Percentiles rank a stretch among this genome's conserved stretches.
phyloP scores from a whole-genome alignment of 2,888 invertebrate genomes.

The Anoncus sp. region DNA sequence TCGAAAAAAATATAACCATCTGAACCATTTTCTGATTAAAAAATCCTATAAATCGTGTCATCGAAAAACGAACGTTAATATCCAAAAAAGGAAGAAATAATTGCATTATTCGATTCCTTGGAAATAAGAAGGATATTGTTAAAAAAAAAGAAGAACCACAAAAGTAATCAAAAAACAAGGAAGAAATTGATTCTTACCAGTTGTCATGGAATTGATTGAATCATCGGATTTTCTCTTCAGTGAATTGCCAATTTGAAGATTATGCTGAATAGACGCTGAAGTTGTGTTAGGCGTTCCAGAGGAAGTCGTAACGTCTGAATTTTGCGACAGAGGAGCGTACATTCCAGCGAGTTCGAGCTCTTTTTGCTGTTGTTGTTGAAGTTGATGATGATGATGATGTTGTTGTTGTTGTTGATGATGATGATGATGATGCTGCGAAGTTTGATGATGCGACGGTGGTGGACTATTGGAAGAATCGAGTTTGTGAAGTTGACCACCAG shows the following conservation, averaged over 20 bases:
- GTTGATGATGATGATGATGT: constrained; percentile 82
- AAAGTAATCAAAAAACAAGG: neutral
- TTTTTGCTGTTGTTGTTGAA: constrained; percentile 82
- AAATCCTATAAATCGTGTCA: too few species aligned
- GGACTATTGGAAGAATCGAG: constrained; percentile 83
- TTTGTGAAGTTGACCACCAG: constrained; percentile 80
- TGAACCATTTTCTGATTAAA: too few species aligned
- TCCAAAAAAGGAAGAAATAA: too few species aligned
- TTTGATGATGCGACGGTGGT: constrained; percentile 82
- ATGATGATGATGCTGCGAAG: constrained; percentile 75
- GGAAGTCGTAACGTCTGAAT: constrained; percentile 84
- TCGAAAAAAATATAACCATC: neutral
- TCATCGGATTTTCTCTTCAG: constrained; percentile 80
- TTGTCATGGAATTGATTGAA: constrained; percentile 75
- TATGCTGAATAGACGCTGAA: constrained; percentile 81
- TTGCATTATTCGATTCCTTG: too few species aligned
- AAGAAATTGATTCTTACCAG: constrained; percentile 70
- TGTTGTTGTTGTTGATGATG: constrained; percentile 78
- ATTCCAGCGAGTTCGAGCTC: constrained; percentile 80
- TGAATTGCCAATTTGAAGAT: constrained; percentile 77
- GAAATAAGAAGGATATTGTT: too few species aligned
- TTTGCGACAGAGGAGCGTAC: constrained; percentile 79
- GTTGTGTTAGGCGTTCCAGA: constrained; percentile 79
- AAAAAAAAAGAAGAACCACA: constrained; percentile 21
- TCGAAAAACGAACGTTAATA: too few species aligned